These are phyloP conservation scores for Oryzias dopingdopingensis DNA, from an alignment of 2,797 vertebrate genomes.

Conservation along the genomic window DNA sequence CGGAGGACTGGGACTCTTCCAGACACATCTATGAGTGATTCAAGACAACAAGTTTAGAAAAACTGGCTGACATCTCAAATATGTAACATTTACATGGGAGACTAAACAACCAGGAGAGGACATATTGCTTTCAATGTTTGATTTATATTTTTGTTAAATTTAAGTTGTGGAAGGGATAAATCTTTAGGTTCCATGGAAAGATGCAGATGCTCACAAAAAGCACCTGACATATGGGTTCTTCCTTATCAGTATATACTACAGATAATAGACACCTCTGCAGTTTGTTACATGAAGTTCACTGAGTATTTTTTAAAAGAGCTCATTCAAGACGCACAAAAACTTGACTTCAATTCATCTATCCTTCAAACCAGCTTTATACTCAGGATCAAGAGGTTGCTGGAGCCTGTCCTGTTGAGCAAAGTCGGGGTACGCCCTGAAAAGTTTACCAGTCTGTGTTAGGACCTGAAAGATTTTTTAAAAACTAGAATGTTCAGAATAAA, in stretches of 20 bases:
- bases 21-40: constrained; percentile 32
- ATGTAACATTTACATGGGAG: no score
- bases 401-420: no score
- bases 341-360: no score
- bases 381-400: no score
- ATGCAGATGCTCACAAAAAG: constrained; percentile 35
- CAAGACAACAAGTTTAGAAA: constrained; percentile 30
- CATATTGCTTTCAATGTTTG: no score
- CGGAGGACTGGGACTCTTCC: constrained; percentile 55
- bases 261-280: constrained; percentile 17
- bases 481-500: neutral
- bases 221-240: constrained; percentile 54
- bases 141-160: constrained; percentile 46
- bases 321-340: neutral
- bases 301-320: constrained; percentile 7
- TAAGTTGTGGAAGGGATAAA: constrained; percentile 62
- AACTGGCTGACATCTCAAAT: neutral
- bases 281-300: constrained; percentile 36
- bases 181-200: constrained; percentile 55
- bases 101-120: no score
- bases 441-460: no score
- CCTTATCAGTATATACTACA: constrained; percentile 54
- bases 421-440: no score
- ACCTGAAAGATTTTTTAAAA: no score
- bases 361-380: no score